These are phyloP conservation scores for Heterotilapia buettikoferi DNA, from an alignment of 2,113 vertebrate species.

Conservation along the genomic window DNA sequence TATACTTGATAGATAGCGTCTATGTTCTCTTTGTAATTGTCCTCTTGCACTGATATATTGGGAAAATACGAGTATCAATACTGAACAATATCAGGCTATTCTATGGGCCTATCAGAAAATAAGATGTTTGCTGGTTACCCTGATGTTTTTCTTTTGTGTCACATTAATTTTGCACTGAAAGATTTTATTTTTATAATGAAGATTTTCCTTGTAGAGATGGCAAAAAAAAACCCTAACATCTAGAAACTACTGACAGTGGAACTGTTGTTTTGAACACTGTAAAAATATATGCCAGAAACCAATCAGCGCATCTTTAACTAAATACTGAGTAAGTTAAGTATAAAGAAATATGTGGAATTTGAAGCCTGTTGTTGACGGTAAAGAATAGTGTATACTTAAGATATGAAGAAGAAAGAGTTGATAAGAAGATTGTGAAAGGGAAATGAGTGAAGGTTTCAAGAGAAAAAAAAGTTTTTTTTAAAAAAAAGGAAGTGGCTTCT, in stretches of 20 bases:
- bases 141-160: not conserved
- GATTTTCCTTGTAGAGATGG: not conserved
- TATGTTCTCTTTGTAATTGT: not conserved
- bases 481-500: not conserved
- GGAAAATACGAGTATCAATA: not conserved
- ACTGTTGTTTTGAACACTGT: not conserved
- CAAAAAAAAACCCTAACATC: not conserved
- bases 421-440: not conserved
- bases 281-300: not conserved
- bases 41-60: not conserved
- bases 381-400: not conserved
- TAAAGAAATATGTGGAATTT: not conserved
- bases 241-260: not conserved
- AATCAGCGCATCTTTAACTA: not conserved
- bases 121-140: not conserved
- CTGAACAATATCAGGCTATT: not conserved
- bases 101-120: not conserved
- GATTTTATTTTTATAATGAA: not conserved
- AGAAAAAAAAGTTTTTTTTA: not conserved
- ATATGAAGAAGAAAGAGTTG: not conserved
- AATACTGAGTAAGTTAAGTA: not conserved
- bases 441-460: not conserved
- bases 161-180: not conserved
- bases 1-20: not conserved
- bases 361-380: not conserved